Evolutionary conservation across 2,888 invertebrate genomes (phyloP).

Genomic region (Margaritifera margaritifera): DNA sequence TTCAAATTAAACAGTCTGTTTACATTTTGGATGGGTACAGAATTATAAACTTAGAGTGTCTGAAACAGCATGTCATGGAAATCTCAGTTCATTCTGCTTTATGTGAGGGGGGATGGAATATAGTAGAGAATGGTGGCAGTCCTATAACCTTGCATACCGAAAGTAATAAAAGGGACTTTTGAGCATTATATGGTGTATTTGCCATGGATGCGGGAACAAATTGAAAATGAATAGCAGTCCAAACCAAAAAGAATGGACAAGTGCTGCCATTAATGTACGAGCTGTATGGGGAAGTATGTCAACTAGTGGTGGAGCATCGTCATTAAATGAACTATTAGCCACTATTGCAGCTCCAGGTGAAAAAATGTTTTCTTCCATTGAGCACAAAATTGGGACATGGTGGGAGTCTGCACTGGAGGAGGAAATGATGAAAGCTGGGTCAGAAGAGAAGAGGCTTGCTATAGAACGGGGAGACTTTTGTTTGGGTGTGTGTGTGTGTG

Average conservation of each 20-base stretch:
- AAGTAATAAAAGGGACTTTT: constrained; percentile 2
- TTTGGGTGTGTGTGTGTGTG: constrained; percentile 24
- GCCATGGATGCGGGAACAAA: constrained; percentile 6
- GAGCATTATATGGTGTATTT: not conserved
- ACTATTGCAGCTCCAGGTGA: constrained; percentile 13
- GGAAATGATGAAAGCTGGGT: constrained; percentile 18
- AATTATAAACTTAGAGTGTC: too few relatives aligned
- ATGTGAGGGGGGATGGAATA: not conserved
- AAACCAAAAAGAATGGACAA: not conserved
- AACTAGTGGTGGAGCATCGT: constrained; percentile 9
- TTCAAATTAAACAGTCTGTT: too few relatives aligned
- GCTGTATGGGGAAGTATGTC: constrained; percentile 17
- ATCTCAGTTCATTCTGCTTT: not conserved
- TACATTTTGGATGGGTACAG: too few relatives aligned
- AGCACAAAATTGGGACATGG: constrained; percentile 14
- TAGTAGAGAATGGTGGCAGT: not conserved
- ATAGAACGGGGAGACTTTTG: constrained; percentile 11
- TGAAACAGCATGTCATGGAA: not conserved
- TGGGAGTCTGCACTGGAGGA: constrained; percentile 11
- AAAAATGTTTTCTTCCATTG: constrained; percentile 8
- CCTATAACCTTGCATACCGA: not conserved
- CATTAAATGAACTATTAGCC: constrained; percentile 11
- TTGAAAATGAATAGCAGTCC: not conserved
- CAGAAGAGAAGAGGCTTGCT: constrained; percentile 18
- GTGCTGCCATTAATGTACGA: constrained; percentile 11